A percentile compares a stretch with the other conserved stretches of the same genome.
Conservation (phyloP, 2,888 invertebrate genomes). For the Lamproptera curius region DNA sequence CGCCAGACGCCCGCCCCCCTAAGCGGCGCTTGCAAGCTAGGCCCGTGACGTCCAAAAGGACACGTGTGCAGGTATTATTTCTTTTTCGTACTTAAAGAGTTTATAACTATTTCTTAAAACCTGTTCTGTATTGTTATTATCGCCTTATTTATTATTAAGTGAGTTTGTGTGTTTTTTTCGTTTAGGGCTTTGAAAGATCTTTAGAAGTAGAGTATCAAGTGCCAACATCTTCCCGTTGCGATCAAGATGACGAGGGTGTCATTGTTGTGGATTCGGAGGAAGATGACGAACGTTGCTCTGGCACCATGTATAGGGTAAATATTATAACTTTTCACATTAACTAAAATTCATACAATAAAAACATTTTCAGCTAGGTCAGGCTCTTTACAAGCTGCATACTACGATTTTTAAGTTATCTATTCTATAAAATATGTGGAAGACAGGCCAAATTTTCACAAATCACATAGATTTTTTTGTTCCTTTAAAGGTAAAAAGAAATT, state of each 20-base stretch:
- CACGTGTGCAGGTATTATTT: constrained; percentile 66
- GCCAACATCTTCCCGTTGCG: constrained; percentile 91
- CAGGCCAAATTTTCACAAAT: too few species aligned
- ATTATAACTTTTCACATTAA: constrained; percentile 23
- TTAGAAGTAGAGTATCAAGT: constrained; percentile 90
- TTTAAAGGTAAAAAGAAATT: too few species aligned
- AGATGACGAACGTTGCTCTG: constrained; percentile 82
- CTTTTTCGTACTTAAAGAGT: not conserved
- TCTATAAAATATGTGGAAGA: too few species aligned
- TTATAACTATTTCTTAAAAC: too few species aligned
- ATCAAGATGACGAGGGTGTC: constrained; percentile 89
- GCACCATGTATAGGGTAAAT: constrained; percentile 72
- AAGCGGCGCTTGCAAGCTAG: constrained; percentile 62
- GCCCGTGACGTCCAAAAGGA: constrained; percentile 71
- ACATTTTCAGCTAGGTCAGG: too few species aligned
- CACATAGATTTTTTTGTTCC: too few species aligned
- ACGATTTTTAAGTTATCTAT: too few species aligned
- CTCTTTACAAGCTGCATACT: too few species aligned
- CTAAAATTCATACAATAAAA: too few species aligned
- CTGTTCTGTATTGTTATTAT: too few species aligned
- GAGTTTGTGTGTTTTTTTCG: constrained; percentile 13
- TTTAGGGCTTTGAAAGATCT: constrained; percentile 78
- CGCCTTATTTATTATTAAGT: constrained; percentile 1
- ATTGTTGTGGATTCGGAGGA: constrained; percentile 89
- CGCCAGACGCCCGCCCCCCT: constrained; percentile 54